Conservation (phyloP, 2,888 invertebrate genomes). For the Acholoe squamosa region DNA sequence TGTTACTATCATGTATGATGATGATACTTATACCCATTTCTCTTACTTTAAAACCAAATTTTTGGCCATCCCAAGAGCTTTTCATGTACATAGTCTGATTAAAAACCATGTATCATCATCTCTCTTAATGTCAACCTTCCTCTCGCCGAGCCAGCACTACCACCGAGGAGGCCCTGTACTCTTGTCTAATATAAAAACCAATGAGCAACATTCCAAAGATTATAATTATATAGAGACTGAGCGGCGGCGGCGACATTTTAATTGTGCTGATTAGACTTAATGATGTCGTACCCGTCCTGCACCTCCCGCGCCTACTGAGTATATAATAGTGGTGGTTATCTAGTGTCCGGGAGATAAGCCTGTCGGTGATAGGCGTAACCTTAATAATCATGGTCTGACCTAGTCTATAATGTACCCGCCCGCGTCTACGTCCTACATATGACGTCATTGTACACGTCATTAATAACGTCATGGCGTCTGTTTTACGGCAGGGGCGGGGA, state of each 20-base stretch:
- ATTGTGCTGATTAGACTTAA: constrained; percentile 25
- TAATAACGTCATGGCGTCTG: background rate
- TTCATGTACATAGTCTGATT: constrained; percentile 6
- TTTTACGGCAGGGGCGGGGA: background rate
- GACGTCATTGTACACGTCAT: background rate
- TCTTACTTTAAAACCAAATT: constrained; percentile 2
- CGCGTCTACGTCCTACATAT: background rate
- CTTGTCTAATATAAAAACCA: background rate
- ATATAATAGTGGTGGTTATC: constrained; percentile 24
- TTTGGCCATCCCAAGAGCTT: background rate
- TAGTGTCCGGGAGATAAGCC: constrained; percentile 7
- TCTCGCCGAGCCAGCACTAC: background rate
- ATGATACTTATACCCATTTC: background rate
- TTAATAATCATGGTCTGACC: constrained; percentile 14
- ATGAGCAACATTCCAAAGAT: constrained; percentile 50
- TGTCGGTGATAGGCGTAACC: background rate
- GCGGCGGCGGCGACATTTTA: constrained; percentile 14
- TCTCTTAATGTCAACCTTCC: background rate
- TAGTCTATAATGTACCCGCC: background rate
- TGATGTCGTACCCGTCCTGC: too few relatives aligned
- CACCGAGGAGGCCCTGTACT: background rate
- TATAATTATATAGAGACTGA: background rate
- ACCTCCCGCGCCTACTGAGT: constrained; percentile 34
- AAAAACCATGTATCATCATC: background rate
- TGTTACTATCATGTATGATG: background rate